Conservation (phyloP, 1,140 invertebrate species). For the Plutomurus gul region DNA sequence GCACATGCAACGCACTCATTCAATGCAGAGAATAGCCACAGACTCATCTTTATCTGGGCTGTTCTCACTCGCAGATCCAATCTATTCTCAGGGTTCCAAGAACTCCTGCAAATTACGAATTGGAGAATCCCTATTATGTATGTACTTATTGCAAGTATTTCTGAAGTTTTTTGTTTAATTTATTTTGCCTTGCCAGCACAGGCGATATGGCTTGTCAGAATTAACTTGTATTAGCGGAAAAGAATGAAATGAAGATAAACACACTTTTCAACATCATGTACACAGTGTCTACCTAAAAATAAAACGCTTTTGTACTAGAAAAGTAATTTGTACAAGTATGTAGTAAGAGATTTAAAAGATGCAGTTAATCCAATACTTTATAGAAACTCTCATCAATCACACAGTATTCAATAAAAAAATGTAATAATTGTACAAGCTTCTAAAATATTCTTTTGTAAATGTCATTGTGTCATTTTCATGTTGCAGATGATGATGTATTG, state of each 20-base stretch:
- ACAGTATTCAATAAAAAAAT: too few relatives aligned
- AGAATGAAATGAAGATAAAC: neutral
- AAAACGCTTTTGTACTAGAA: too few relatives aligned
- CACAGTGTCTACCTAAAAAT: too few relatives aligned
- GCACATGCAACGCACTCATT: neutral
- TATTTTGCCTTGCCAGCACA: neutral
- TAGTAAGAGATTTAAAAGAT: too few relatives aligned
- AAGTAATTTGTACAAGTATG: too few relatives aligned
- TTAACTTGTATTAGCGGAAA: neutral
- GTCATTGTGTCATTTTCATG: neutral
- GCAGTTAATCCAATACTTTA: too few relatives aligned
- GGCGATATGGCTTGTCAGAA: neutral
- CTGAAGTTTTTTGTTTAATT: neutral
- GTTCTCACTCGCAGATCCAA: neutral
- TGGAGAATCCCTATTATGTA: too few relatives aligned
- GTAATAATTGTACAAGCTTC: too few relatives aligned
- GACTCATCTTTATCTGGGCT: neutral
- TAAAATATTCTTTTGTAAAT: neutral
- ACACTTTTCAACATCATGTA: too few relatives aligned
- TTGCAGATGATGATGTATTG: conserved; percentile 1
- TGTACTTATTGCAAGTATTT: neutral
- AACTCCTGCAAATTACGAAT: too few relatives aligned
- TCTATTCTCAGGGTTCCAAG: neutral
- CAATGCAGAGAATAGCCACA: neutral
- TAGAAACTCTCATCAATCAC: too few relatives aligned